Percentiles rank a stretch among this genome's conserved stretches.
phyloP scores from a whole-genome alignment of 2,797 vertebrate genomes.

The Orestias chungarensis region DNA sequence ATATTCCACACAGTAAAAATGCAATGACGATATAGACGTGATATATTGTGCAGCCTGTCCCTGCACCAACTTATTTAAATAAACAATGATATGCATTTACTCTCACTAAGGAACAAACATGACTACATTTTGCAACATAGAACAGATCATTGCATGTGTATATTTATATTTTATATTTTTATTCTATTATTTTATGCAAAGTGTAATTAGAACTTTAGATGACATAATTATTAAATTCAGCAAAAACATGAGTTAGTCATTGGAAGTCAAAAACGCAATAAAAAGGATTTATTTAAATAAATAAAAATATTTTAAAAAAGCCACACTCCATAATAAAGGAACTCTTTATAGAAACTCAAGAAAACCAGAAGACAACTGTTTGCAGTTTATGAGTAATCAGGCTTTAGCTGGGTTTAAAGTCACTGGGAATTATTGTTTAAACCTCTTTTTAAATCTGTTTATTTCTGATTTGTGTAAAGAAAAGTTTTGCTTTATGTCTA shows the following conservation, averaged over 20 bases:
- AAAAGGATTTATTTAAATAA: neutral
- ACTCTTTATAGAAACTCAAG: no score
- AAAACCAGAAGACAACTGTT: neutral
- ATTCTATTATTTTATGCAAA: neutral
- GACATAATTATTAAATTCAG: no score
- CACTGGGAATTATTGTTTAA: neutral
- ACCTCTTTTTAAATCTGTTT: neutral
- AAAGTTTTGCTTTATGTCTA: neutral
- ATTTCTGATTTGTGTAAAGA: neutral
- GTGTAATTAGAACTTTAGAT: neutral
- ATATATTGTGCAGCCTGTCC: no score
- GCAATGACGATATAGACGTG: no score
- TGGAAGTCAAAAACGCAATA: neutral
- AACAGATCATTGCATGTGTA: neutral
- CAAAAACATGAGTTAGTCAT: neutral
- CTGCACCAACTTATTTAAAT: no score
- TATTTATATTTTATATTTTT: neutral
- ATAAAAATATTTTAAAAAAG: no score
- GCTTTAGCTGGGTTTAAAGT: neutral
- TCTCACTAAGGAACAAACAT: neutral
- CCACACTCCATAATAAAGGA: no score
- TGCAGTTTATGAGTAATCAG: neutral
- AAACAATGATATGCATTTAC: neutral
- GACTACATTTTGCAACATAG: neutral
- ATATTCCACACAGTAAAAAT: no score